phyloP scores from a whole-genome alignment of 2,888 invertebrate species.

The Chydorus sphaericus region DNA sequence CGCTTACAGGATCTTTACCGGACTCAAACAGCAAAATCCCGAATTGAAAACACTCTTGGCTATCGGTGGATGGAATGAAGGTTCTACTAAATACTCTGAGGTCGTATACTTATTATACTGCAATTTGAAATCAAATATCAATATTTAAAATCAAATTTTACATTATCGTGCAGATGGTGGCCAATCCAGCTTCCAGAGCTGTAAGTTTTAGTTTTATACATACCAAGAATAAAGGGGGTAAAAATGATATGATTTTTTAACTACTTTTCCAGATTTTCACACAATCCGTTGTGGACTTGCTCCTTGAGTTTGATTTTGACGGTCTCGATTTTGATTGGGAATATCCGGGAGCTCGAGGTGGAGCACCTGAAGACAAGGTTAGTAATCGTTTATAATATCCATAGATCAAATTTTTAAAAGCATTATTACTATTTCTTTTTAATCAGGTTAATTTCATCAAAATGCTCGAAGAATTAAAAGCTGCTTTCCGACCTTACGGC shows the following conservation, averaged over 20 bases:
- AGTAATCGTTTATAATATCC: not conserved
- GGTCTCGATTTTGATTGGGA: conserved; percentile 30
- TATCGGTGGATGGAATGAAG: conserved; percentile 36
- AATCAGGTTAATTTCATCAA: conserved; percentile 22
- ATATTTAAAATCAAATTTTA: too few relatives aligned
- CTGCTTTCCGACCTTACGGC: conserved; percentile 23
- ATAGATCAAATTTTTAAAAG: not conserved
- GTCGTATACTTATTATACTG: conserved; percentile 27
- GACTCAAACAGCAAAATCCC: conserved; percentile 25
- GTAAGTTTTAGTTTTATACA: too few relatives aligned
- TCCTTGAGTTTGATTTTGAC: conserved; percentile 23
- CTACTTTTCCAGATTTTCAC: too few relatives aligned
- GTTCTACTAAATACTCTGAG: conserved; percentile 40
- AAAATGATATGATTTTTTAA: too few relatives aligned
- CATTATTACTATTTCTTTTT: not conserved
- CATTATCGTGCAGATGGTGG: not conserved
- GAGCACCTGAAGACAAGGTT: conserved; percentile 30
- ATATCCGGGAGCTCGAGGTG: conserved; percentile 44
- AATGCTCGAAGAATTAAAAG: conserved; percentile 24
- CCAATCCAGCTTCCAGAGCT: conserved; percentile 1
- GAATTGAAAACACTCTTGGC: conserved; percentile 27
- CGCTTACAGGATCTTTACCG: conserved; percentile 26
- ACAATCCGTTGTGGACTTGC: conserved; percentile 4
- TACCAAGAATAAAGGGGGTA: too few relatives aligned
- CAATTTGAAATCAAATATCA: not conserved